phyloP scores from a whole-genome alignment of 2,113 vertebrate genomes.

The Poeciliopsis retropinna region DNA sequence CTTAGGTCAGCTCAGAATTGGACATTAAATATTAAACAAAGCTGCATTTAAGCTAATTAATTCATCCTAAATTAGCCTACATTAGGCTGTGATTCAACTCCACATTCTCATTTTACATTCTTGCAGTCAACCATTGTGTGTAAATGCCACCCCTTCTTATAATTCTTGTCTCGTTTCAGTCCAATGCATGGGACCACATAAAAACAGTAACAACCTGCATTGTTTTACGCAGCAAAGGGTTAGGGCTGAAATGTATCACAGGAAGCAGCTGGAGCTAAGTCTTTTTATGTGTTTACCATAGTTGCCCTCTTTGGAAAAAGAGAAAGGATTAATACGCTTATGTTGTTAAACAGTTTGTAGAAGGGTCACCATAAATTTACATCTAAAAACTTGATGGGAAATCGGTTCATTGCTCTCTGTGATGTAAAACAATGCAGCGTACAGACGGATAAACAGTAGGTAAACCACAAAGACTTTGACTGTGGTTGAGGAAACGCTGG shows the following conservation, averaged over 20 bases:
- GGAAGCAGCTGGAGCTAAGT: not conserved
- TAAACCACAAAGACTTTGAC: not conserved
- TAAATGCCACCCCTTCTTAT: slow-evolving; percentile 33
- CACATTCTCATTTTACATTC: slow-evolving; percentile 28
- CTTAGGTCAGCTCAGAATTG: not conserved
- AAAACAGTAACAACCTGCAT: not conserved
- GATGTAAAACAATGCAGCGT: not conserved
- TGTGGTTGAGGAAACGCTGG: too few species aligned
- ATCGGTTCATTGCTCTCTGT: slow-evolving; percentile 7
- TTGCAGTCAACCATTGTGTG: not conserved
- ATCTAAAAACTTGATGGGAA: slow-evolving; percentile 2
- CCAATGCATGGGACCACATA: slow-evolving; percentile 3
- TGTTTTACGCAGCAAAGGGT: not conserved
- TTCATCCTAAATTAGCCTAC: too few species aligned
- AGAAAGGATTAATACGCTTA: not conserved
- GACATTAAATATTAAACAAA: not conserved
- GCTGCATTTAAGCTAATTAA: slow-evolving; percentile 1
- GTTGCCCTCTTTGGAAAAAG: not conserved
- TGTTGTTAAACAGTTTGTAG: not conserved
- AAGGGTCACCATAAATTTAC: not conserved
- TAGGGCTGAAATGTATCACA: slow-evolving; percentile 11
- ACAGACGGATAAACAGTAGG: not conserved
- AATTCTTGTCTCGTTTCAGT: slow-evolving; percentile 19
- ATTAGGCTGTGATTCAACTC: slow-evolving; percentile 2
- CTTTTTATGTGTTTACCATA: slow-evolving; percentile 1